Evolutionary conservation across 2,113 vertebrate genomes (phyloP).

Genomic region (Otocyon megalotis): DNA sequence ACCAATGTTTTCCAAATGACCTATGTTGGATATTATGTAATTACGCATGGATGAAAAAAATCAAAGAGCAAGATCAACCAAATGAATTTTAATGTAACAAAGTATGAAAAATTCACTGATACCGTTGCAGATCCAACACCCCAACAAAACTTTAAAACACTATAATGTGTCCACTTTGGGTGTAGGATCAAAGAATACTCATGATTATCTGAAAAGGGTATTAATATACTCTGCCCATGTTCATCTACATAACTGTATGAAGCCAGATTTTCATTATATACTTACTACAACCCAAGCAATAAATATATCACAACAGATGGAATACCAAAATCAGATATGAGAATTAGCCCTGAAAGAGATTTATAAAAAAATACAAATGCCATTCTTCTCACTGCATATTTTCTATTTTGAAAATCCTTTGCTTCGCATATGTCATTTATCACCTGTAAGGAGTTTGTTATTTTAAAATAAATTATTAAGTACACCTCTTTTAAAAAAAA

Average conservation of each 20-base stretch:
- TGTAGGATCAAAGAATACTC: background rate
- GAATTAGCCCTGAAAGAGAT: background rate
- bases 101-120: background rate
- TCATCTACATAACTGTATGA: background rate
- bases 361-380: background rate
- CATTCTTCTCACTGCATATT: background rate
- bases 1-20: background rate
- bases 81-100: background rate
- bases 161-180: background rate
- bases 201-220: background rate
- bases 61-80: background rate
- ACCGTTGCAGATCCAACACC: background rate
- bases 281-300: background rate
- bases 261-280: background rate
- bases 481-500: background rate
- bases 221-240: background rate
- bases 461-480: background rate
- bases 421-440: background rate
- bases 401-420: background rate
- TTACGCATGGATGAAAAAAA: background rate
- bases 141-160: background rate
- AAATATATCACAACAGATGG: background rate
- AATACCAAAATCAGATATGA: background rate
- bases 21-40: background rate
- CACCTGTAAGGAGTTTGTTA: background rate